Evolutionary conservation across 2,888 invertebrate species (phyloP).

Genomic region (Mamestra brassicae): DNA sequence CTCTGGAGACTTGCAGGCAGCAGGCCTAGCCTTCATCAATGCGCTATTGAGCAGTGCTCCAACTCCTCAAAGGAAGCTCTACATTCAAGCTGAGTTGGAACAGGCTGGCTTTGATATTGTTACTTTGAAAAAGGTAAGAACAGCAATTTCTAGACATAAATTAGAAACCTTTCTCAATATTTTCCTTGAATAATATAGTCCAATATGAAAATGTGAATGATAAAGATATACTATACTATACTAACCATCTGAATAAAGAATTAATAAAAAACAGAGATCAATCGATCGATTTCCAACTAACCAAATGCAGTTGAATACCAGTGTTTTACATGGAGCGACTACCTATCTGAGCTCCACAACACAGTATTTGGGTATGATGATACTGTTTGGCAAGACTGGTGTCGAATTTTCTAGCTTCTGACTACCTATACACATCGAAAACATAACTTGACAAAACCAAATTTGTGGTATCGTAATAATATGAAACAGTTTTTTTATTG

Average conservation of each 20-base stretch:
- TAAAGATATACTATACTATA: background rate
- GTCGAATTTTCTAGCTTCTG: too few relatives aligned
- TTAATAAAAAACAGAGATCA: background rate
- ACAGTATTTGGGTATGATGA: too few relatives aligned
- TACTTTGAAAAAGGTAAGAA: conserved; percentile 90
- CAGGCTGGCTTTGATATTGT: conserved; percentile 95
- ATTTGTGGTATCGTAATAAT: background rate
- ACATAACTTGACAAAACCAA: too few relatives aligned
- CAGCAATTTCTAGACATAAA: background rate
- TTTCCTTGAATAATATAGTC: too few relatives aligned
- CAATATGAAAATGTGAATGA: background rate
- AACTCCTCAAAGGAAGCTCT: conserved; percentile 94
- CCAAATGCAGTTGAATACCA: too few relatives aligned
- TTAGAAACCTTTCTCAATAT: background rate
- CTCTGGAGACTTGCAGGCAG: conserved; percentile 93
- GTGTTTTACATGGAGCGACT: too few relatives aligned
- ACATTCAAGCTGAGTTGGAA: conserved; percentile 96
- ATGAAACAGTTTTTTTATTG: background rate
- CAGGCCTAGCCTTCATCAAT: conserved; percentile 96
- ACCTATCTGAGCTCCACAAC: too few relatives aligned
- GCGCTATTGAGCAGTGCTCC: conserved; percentile 95
- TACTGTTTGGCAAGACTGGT: too few relatives aligned
- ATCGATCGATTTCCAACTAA: too few relatives aligned
- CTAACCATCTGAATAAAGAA: background rate
- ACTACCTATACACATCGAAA: too few relatives aligned